Evolutionary conservation across 2,888 invertebrate genomes (phyloP), one percentile per base, ranked within the genome.

Genomic region (Pharmacophagus antenor): DNA sequence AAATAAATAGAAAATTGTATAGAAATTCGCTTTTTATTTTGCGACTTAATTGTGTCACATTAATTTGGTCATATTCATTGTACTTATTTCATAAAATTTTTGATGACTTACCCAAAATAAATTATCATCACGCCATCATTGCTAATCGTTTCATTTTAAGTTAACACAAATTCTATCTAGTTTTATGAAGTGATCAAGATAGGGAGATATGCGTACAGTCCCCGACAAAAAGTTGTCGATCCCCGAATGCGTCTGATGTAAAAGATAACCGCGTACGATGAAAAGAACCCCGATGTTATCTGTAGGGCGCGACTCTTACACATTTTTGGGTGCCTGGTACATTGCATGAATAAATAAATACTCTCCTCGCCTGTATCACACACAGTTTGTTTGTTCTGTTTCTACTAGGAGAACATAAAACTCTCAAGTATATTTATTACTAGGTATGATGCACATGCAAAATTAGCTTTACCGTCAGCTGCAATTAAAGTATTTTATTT

Each of bases 311-410:
- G 72, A 74, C 84, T 87, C 84, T 84, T 85, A 81, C 80, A 82
- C 79, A 77, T 76, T 84, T 86, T 81, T 86, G 82, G 77, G 74
- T 74, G 79, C 85, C 84, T 87, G 79, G 84, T 86, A 85, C 83
- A 78, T 77, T 79, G 79, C 84, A 82, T 85, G 86, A 87, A 84
- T 87, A 78, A 79, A 76, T 82, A 83, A 84, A n/a, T 83, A 3
- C 67, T 65, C 55, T 65, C 52, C 42, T 18, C 15, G 49, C 49
- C 41, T 42, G 37, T 31, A 62, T 66, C 37, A 44, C 55, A 27
- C 46, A 57, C 31, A 18, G 53, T 53, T 12, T 27, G 17, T 10
- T 41, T 7, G 27, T 48, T 21, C 25, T 22, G 25, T 20, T 46
- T 51, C 27, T 58, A 60, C 31, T 37, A 47, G 47, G 47, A 55